A percentile compares a stretch with the other conserved stretches of the same genome.
These are phyloP conservation scores for Poecile atricapillus DNA, from an alignment of 2,113 vertebrate genomes.

Conservation along the genomic window DNA sequence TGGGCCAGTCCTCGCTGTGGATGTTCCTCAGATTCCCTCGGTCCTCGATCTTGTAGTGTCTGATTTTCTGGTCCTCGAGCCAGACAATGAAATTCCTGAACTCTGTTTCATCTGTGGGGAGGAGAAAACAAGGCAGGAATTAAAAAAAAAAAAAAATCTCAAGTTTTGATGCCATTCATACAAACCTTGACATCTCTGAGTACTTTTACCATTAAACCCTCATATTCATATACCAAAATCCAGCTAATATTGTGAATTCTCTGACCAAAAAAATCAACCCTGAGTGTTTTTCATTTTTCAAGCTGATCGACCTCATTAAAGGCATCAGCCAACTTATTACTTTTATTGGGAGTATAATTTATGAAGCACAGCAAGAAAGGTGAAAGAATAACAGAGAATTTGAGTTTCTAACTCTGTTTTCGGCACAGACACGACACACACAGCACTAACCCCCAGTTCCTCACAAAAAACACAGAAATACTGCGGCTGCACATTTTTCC, in stretches of 20 bases:
- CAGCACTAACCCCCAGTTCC: rapidly evolving
- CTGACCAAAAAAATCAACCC: not conserved
- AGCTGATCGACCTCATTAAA: not conserved
- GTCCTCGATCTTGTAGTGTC: constrained; percentile 98
- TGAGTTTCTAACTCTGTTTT: not conserved
- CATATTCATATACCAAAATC: rapidly evolving
- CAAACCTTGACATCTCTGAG: rapidly evolving
- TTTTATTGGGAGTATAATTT: not conserved
- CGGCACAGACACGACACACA: rapidly evolving
- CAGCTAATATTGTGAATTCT: rapidly evolving
- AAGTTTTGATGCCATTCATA: not conserved
- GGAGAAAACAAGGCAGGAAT: not conserved
- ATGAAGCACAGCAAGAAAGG: rapidly evolving
- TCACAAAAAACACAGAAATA: not conserved
- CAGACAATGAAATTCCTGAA: constrained; percentile 97
- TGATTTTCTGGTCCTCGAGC: constrained; percentile 98
- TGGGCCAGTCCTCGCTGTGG: constrained; percentile 90
- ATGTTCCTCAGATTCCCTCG: constrained; percentile 93
- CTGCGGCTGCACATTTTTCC: rapidly evolving
- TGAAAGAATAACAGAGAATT: not conserved
- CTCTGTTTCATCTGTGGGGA: constrained; percentile 88
- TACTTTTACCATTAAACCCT: rapidly evolving
- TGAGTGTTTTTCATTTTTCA: not conserved
- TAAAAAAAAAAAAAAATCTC: rapidly evolving
- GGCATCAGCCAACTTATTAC: rapidly evolving